Evolutionary conservation across 2,888 invertebrate species (phyloP).

Genomic region (Calameuta filiformis): DNA sequence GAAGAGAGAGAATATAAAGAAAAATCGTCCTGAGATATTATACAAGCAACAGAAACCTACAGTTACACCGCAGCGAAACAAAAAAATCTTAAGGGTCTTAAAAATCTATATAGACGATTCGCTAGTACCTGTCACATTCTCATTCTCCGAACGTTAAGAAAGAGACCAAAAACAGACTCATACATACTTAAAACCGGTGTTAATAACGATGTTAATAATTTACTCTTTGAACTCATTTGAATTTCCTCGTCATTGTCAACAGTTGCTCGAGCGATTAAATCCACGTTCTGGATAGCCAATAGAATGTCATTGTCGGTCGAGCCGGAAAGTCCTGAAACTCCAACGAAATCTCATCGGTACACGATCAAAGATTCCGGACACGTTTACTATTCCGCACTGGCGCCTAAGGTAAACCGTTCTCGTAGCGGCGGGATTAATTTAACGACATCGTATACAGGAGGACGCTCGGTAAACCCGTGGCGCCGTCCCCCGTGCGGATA

Average conservation of each 20-base stretch:
- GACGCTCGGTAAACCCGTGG: neutral
- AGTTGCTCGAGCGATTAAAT: neutral
- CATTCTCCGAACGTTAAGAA: neutral
- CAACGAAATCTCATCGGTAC: neutral
- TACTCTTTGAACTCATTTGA: neutral
- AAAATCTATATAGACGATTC: neutral
- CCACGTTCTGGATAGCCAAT: neutral
- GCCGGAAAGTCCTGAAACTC: neutral
- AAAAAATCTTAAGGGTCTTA: neutral
- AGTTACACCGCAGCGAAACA: too few species aligned
- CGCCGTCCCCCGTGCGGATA: neutral
- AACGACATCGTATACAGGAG: slow-evolving; percentile 5
- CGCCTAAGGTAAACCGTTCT: neutral
- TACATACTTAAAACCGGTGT: neutral
- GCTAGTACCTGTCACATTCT: neutral
- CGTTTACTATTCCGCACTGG: neutral
- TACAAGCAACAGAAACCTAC: too few species aligned
- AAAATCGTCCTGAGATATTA: neutral
- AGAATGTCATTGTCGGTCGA: neutral
- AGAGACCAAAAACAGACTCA: neutral
- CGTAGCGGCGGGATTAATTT: neutral
- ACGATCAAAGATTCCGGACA: neutral
- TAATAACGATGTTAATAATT: neutral
- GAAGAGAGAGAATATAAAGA: neutral
- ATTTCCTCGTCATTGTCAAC: neutral